Evolutionary conservation across 2,888 invertebrate species (phyloP).

Genomic region (Clitarchus hookeri): DNA sequence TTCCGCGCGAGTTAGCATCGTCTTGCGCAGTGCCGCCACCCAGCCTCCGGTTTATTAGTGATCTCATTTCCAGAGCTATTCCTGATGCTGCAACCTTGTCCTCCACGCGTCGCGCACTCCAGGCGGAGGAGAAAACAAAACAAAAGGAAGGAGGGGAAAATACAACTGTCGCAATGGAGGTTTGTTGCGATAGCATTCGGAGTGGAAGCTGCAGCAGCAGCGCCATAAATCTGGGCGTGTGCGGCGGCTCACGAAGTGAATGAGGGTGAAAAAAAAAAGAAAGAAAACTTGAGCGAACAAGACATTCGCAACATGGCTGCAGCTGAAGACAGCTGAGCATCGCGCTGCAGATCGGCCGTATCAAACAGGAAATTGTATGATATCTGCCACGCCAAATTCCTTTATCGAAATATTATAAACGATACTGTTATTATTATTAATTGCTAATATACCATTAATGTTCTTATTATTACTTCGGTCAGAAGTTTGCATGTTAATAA

Average conservation of each 20-base stretch:
- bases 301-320: not conserved
- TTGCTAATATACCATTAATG: too few relatives aligned
- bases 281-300: not conserved
- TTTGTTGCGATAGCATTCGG: not conserved
- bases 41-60: not conserved
- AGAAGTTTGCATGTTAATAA: too few relatives aligned
- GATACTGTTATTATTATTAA: too few relatives aligned
- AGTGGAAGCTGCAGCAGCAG: not conserved
- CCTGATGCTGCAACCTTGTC: not conserved
- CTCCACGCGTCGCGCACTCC: not conserved
- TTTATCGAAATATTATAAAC: too few relatives aligned
- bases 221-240: not conserved
- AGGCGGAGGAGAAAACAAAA: not conserved
- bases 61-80: constrained; percentile 14
- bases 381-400: too few relatives aligned
- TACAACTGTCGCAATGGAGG: not conserved
- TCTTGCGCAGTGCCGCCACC: not conserved
- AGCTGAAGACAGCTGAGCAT: not conserved
- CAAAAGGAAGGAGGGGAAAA: not conserved
- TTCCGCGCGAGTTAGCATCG: not conserved
- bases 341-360: not conserved
- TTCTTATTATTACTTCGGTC: too few relatives aligned
- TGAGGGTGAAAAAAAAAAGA: not conserved
- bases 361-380: too few relatives aligned
- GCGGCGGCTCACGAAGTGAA: not conserved